phyloP scores from a whole-genome alignment of 2,113 vertebrate species.

The Tauraco erythrolophus region DNA sequence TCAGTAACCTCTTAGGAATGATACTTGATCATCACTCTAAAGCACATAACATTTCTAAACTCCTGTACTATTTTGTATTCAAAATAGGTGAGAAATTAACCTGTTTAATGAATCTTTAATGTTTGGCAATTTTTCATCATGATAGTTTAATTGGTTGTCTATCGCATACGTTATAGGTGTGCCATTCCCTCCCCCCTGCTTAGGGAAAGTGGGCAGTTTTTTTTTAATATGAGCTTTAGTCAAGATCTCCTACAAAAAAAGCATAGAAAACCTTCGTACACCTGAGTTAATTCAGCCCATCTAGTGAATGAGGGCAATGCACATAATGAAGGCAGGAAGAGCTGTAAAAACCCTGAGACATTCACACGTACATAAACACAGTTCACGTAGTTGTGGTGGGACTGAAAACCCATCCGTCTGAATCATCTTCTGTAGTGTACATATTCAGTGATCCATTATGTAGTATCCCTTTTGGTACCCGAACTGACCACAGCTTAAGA shows the following conservation, averaged over 20 bases:
- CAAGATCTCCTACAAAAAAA: not conserved
- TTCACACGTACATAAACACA: slow-evolving; percentile 6
- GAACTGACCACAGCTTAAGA: slow-evolving; percentile 16
- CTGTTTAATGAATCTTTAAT: slow-evolving; percentile 25
- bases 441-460: slow-evolving; percentile 34
- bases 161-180: not conserved
- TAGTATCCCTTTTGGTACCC: slow-evolving; percentile 71
- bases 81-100: slow-evolving; percentile 32
- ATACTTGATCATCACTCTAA: not conserved
- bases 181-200: not conserved
- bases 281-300: not conserved
- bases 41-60: not conserved
- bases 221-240: not conserved
- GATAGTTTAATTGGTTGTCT: slow-evolving; percentile 39
- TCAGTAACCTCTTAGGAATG: not conserved
- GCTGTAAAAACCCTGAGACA: not conserved
- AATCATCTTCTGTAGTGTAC: slow-evolving; percentile 51
- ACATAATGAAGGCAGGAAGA: not conserved
- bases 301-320: not conserved
- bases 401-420: not conserved
- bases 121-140: slow-evolving; percentile 29
- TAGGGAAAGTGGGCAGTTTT: not conserved
- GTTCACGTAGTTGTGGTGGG: slow-evolving; percentile 7
- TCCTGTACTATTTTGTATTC: slow-evolving; percentile 32
- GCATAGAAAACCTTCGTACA: not conserved